Base-by-base conservation (phyloP, 2,888 invertebrate species). In the Rhogogaster chlorosoma region DNA sequence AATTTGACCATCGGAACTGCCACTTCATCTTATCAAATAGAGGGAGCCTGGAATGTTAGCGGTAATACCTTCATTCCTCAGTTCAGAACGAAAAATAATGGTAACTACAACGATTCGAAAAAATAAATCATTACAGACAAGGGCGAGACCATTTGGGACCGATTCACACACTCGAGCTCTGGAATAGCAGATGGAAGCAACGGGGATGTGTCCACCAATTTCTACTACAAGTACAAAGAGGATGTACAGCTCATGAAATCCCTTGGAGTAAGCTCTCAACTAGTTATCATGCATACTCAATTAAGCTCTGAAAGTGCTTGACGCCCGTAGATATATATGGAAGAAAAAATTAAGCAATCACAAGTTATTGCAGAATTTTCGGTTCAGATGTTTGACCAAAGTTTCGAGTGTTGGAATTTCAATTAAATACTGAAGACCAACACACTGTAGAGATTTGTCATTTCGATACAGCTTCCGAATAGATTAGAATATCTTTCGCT, bases 11-110 rank as follows among this genome's bases (percentile, higher is more conserved):
- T 91, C 15, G 91, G 91, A 29, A 85, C 87, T 7, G 86, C 94
- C 0, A 92, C 22, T n/a, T 53, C 85, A 7, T 12, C 95, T 78
- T 94, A 93, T 87, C 95, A 95, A 93, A 95, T 95, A 64, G 95
- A 95, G 93, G 95, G 95, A 85, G 95, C 94, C 2, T 95, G 95
- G 95, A 93, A 95, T 88, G 88, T 83, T 61, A 89, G 90, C 90
- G 94, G 91, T 93, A 90, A 89, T 89, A 84, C 15, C 71, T 4
- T 38, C 22, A 9, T n/a, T 71, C 3, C n/a, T n/a, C 2, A 38
- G 22, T 42, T 42, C 9, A 71, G 71, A 22, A 1, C 15, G 22
- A 38, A 10, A n/a, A 38, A 71, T 42, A n/a, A 71, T 71, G 0
- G 7, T 10, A 18, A 38, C 22, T 12, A 42, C 6, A 36, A 10